Evolutionary conservation across 2,113 vertebrate genomes (phyloP).

Genomic region (Pollimyrus isidori): DNA sequence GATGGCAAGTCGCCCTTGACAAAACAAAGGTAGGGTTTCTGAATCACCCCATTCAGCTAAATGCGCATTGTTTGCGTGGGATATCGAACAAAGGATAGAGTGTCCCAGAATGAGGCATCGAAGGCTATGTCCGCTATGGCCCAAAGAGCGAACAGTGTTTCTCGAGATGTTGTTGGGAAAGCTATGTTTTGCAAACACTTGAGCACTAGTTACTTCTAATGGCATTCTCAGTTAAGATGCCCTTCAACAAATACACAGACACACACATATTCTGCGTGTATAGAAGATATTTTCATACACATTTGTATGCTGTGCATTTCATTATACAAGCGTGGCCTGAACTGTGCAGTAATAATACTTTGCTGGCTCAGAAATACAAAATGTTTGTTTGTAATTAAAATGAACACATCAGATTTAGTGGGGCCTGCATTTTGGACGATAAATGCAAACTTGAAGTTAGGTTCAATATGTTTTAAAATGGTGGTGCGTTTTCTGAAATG

Average conservation of each 20-base stretch:
- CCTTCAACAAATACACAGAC: neutral
- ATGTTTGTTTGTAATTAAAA: neutral
- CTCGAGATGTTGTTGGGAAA: neutral
- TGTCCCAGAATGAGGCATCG: neutral
- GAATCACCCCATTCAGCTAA: neutral
- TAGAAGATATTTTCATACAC: neutral
- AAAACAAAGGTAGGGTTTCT: constrained; percentile 18
- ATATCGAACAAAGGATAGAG: constrained; percentile 15
- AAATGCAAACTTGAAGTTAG: neutral
- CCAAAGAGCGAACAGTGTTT: constrained; percentile 32
- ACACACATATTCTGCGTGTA: neutral
- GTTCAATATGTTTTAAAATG: neutral
- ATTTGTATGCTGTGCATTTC: neutral
- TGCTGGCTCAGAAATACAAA: neutral
- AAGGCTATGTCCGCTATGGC: neutral
- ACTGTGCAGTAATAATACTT: neutral
- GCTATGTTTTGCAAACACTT: neutral
- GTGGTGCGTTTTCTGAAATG: neutral
- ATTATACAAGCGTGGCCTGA: neutral
- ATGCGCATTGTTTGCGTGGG: neutral
- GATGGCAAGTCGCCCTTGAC: constrained; percentile 14
- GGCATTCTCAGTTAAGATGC: neutral
- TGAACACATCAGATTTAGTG: neutral
- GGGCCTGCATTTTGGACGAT: neutral
- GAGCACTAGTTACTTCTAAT: neutral